Percentiles rank a stretch among this genome's conserved stretches.
phyloP scores from a whole-genome alignment of 1,140 invertebrate species.

The Drosophila prosaltans region DNA sequence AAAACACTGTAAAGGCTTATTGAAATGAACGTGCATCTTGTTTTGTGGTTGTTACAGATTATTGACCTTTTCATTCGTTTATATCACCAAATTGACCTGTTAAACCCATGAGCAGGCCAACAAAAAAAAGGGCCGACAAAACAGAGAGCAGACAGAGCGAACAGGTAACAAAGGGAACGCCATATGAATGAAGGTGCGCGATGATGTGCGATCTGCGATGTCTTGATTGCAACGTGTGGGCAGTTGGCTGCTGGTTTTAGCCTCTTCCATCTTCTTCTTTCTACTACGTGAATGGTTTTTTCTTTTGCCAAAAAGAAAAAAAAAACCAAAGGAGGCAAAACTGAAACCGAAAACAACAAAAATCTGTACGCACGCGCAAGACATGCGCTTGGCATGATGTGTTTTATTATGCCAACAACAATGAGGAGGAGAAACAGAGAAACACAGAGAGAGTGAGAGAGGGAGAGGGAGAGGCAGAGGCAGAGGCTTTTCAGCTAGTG shows the following conservation, averaged over 20 bases:
- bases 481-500: background rate
- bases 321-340: conserved; percentile 23
- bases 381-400: conserved; percentile 58
- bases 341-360: conserved; percentile 22
- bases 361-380: conserved; percentile 70
- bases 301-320: conserved; percentile 40
- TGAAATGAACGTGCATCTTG: background rate
- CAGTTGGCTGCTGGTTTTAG: conserved; percentile 72
- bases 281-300: background rate
- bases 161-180: too few species aligned
- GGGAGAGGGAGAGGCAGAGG: conserved; percentile 23
- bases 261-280: conserved; percentile 49
- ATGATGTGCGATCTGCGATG: conserved; percentile 6
- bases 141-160: background rate
- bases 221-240: conserved; percentile 56
- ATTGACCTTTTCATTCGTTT: conserved; percentile 5
- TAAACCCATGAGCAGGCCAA: background rate
- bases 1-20: background rate
- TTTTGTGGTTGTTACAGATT: background rate
- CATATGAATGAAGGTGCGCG: conserved; percentile 13
- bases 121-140: background rate
- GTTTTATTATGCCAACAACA: too few species aligned
- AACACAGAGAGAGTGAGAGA: conserved; percentile 17
- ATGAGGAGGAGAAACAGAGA: background rate
- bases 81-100: conserved; percentile 13